Percentiles rank a stretch among this genome's conserved stretches.
Evolutionary conservation across 2,113 vertebrate species (phyloP).

Genomic region (Pyxicephalus adspersus): DNA sequence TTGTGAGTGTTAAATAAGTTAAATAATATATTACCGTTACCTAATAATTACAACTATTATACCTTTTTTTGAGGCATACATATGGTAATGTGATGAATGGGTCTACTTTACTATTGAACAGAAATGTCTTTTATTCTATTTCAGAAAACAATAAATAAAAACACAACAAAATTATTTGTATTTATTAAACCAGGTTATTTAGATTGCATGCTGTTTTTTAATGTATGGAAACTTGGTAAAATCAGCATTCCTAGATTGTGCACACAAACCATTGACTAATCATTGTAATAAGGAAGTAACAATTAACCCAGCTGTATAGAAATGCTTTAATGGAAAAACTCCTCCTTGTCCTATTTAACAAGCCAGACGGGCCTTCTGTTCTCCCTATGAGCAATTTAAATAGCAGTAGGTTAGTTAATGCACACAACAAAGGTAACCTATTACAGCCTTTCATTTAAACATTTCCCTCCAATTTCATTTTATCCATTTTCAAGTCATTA

Average conservation of each 20-base stretch:
- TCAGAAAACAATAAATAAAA: no score
- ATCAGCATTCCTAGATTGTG: neutral
- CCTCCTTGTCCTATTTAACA: constrained; percentile 20
- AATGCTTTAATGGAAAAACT: constrained; percentile 33
- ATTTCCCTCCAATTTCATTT: neutral
- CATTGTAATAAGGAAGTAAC: constrained; percentile 24
- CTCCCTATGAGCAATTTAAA: constrained; percentile 11
- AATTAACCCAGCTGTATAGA: constrained; percentile 22
- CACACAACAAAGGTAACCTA: constrained; percentile 12
- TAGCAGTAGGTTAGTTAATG: constrained; percentile 11
- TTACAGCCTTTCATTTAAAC: constrained; percentile 1
- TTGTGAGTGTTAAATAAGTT: no score
- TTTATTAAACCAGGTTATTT: neutral
- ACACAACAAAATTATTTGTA: neutral
- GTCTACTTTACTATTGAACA: no score
- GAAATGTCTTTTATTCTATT: no score
- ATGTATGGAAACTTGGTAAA: constrained; percentile 15
- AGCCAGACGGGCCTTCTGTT: constrained; percentile 1
- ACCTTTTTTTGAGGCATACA: no score
- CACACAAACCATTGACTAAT: neutral
- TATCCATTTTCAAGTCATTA: constrained; percentile 20
- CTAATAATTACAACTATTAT: no score
- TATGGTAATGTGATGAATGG: no score
- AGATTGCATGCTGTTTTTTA: neutral
- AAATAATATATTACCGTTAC: no score